A percentile compares a stretch with the other conserved stretches of the same genome.
phyloP scores from a whole-genome alignment of 2,113 vertebrate genomes.

The Callorhinus ursinus region DNA sequence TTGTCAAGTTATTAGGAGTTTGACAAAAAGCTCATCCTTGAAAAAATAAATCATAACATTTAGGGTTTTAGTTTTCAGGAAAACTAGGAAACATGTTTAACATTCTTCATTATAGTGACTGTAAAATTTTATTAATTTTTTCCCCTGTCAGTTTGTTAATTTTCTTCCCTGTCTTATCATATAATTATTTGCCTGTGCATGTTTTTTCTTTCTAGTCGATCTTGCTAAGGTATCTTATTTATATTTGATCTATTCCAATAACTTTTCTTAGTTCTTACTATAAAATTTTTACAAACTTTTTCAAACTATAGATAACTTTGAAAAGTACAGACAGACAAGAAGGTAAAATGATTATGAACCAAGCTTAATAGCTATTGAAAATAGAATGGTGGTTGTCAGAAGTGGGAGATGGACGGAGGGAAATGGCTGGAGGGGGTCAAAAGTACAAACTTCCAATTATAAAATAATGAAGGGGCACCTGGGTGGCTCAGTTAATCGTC shows the following conservation, averaged over 20 bases:
- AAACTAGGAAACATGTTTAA: conserved; percentile 41
- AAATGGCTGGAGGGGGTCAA: background rate
- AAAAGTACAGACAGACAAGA: background rate
- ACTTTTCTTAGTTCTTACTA: background rate
- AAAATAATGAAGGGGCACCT: background rate
- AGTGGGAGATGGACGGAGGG: background rate
- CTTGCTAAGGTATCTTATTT: conserved; percentile 39
- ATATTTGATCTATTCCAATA: conserved; percentile 53
- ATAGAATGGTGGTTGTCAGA: background rate
- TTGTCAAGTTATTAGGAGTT: conserved; percentile 40
- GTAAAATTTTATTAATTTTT: conserved; percentile 59
- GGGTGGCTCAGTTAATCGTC: too few relatives aligned
- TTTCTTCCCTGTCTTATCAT: conserved; percentile 39
- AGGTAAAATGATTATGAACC: background rate
- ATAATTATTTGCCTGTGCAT: conserved; percentile 34
- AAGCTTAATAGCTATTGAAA: background rate
- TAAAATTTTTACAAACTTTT: conserved; percentile 12
- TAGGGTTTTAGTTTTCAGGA: conserved; percentile 30
- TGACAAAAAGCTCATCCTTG: background rate
- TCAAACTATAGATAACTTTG: background rate
- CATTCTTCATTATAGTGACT: conserved; percentile 47
- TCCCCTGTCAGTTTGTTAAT: conserved; percentile 69
- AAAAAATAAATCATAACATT: conserved; percentile 55
- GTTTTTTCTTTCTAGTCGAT: background rate
- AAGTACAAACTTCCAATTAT: background rate